Evolutionary conservation across 2,888 invertebrate species (phyloP).

Genomic region (Hydropsyche betteni): DNA sequence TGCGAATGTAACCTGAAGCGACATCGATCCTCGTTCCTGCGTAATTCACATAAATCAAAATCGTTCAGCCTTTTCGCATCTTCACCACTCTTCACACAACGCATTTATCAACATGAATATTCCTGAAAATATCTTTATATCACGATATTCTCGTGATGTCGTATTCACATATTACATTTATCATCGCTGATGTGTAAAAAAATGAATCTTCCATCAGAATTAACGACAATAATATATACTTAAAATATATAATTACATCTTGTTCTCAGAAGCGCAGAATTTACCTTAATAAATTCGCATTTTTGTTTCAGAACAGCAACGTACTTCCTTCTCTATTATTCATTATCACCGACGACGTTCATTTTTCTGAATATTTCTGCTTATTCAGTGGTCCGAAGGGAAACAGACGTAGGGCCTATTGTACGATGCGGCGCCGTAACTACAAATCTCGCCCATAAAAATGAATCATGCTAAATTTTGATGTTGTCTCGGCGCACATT

Average conservation of each 20-base stretch:
- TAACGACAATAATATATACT: too few relatives aligned
- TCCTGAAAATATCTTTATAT: conserved; percentile 3
- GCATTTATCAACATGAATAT: conserved; percentile 19
- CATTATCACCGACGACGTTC: too few relatives aligned
- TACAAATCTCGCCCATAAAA: conserved; percentile 13
- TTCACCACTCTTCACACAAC: conserved; percentile 11
- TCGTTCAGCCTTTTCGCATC: conserved; percentile 13
- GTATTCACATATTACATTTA: not conserved
- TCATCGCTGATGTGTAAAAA: not conserved
- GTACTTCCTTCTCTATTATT: too few relatives aligned
- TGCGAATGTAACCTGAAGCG: conserved; percentile 20
- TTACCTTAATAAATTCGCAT: too few relatives aligned
- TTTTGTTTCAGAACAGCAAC: too few relatives aligned
- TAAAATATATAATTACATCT: too few relatives aligned
- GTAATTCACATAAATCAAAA: conserved; percentile 27
- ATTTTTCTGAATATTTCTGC: too few relatives aligned
- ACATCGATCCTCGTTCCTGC: conserved; percentile 20
- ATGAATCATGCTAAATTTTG: conserved; percentile 29
- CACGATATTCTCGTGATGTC: not conserved
- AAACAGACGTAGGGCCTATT: too few relatives aligned
- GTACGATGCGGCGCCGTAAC: too few relatives aligned
- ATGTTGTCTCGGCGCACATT: conserved; percentile 27
- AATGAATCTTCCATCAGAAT: too few relatives aligned
- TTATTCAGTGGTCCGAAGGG: too few relatives aligned
- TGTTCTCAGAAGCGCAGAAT: too few relatives aligned